Evolutionary conservation across 2,113 vertebrate genomes (phyloP).

Genomic region (Menura novaehollandiae): DNA sequence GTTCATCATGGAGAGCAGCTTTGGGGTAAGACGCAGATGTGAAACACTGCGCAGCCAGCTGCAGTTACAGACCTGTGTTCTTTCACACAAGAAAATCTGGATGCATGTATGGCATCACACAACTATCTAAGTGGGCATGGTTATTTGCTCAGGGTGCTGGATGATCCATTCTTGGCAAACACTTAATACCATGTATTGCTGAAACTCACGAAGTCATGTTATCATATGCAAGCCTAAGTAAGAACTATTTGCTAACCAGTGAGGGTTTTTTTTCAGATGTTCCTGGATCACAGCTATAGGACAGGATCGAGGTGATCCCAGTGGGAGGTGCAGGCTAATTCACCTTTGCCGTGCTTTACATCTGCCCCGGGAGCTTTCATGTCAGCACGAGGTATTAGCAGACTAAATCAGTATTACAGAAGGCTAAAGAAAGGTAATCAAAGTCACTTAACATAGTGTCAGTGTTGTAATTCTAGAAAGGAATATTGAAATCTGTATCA

Average conservation of each 20-base stretch:
- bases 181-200: conserved; percentile 28
- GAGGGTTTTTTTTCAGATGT: background rate
- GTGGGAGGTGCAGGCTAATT: background rate
- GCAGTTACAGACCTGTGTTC: conserved; percentile 57
- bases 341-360: background rate
- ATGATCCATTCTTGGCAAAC: conserved; percentile 21
- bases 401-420: background rate
- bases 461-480: background rate
- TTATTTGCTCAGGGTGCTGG: conserved; percentile 40
- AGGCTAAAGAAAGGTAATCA: background rate
- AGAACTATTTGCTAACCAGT: conserved; percentile 35
- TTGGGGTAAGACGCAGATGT: conserved; percentile 41
- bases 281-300: background rate
- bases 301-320: background rate
- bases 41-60: conserved; percentile 43
- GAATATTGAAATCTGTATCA: background rate
- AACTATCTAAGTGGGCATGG: conserved; percentile 24
- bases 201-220: conserved; percentile 39
- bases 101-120: conserved; percentile 7
- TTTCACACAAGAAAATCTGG: conserved; percentile 62
- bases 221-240: background rate
- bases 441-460: background rate
- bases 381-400: background rate
- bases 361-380: background rate
- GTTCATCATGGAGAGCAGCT: conserved; percentile 11